A percentile compares a stretch with the other conserved stretches of the same genome.
Evolutionary conservation across 2,113 vertebrate species (phyloP).

Genomic region (Aegithalos caudatus): DNA sequence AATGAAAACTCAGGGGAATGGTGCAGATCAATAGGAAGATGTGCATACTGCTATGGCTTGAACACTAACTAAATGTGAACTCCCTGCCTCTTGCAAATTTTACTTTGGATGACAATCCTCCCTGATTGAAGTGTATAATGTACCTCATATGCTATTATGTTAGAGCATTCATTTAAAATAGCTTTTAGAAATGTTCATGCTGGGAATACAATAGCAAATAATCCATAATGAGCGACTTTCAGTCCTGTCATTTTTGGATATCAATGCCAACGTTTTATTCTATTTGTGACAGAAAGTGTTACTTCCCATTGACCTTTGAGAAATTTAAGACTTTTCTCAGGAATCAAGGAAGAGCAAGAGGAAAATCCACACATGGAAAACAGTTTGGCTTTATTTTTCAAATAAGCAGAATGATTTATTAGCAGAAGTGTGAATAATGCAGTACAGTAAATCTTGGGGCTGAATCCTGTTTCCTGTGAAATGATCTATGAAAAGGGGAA

Average conservation of each 20-base stretch:
- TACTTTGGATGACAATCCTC: neutral
- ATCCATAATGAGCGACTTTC: neutral
- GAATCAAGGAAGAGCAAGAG: neutral
- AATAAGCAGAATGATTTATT: conserved; percentile 41
- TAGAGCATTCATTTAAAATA: neutral
- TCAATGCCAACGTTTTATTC: neutral
- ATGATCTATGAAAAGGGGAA: conserved; percentile 28
- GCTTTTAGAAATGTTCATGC: neutral
- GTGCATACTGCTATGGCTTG: neutral
- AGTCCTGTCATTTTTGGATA: neutral
- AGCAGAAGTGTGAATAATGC: neutral
- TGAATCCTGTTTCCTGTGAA: conserved; percentile 27
- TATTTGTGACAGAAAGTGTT: neutral
- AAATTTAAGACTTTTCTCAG: conserved; percentile 8
- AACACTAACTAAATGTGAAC: neutral
- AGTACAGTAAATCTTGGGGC: neutral
- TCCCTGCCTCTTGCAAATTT: neutral
- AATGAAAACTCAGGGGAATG: neutral
- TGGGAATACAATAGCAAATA: neutral
- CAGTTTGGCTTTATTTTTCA: conserved; percentile 8
- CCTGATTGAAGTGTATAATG: neutral
- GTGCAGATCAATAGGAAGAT: neutral
- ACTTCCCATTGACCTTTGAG: neutral
- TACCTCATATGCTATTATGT: neutral
- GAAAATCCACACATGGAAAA: conserved; percentile 29